Conservation (phyloP, 1,140 invertebrate genomes). For the Bombus waltoni region DNA sequence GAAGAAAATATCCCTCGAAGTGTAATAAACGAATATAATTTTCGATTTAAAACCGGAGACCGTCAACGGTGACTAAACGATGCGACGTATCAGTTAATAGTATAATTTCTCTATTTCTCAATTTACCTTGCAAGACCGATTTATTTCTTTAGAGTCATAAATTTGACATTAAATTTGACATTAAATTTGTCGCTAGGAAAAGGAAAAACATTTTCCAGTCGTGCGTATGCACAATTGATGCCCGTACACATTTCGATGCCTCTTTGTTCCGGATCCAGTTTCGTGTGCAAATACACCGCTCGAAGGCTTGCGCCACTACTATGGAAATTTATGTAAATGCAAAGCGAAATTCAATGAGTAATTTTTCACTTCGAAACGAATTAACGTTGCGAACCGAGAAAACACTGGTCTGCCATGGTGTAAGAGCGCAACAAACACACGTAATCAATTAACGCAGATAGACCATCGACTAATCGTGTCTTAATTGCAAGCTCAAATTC, state of each 20-base stretch:
- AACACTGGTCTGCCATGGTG: neutral
- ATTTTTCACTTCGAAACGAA: conserved; percentile 41
- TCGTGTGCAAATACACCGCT: conserved; percentile 1
- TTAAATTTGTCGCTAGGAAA: no score
- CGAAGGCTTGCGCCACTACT: neutral
- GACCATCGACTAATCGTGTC: conserved; percentile 12
- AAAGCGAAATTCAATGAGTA: conserved; percentile 20
- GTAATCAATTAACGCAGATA: conserved; percentile 23
- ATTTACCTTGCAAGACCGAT: no score
- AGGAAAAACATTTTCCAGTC: neutral
- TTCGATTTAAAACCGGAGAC: no score
- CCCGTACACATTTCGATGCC: neutral
- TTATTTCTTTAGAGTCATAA: neutral
- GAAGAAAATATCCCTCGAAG: no score
- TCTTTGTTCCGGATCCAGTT: conserved; percentile 1
- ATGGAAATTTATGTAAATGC: conserved; percentile 29
- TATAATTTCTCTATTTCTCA: no score
- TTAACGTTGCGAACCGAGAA: conserved; percentile 11
- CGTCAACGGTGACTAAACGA: no score
- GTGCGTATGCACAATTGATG: neutral
- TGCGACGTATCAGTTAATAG: no score
- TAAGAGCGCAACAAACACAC: neutral
- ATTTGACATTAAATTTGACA: no score
- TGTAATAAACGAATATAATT: no score
- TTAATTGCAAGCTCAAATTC: neutral